These are phyloP conservation scores for Morinoia aosen DNA, from an alignment of 2,888 invertebrate genomes.

Conservation along the genomic window DNA sequence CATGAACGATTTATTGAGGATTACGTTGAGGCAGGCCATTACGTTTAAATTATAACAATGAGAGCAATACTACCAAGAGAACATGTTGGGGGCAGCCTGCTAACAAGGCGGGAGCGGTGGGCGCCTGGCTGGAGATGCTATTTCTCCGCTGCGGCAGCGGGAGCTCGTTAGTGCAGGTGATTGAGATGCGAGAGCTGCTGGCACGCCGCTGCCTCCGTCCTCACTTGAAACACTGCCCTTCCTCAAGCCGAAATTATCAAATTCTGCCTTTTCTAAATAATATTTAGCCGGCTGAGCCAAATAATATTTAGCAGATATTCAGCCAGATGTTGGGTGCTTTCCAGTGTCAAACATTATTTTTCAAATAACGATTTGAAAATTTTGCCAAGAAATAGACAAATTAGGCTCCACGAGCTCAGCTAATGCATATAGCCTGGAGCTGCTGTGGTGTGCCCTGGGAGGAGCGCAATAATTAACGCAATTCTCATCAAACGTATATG, in stretches of 20 bases:
- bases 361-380: too few species aligned
- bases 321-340: too few species aligned
- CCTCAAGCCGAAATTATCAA: too few species aligned
- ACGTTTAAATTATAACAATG: neutral
- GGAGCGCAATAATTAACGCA: neutral
- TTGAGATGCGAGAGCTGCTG: neutral
- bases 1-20: neutral
- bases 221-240: neutral
- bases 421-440: too few species aligned
- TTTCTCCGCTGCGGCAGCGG: neutral
- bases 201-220: neutral
- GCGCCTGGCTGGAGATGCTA: neutral
- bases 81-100: neutral
- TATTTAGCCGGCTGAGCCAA: too few species aligned
- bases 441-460: neutral
- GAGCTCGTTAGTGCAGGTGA: neutral
- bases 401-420: too few species aligned
- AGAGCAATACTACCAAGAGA: constrained; percentile 1
- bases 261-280: too few species aligned
- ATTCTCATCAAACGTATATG: neutral
- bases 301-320: too few species aligned
- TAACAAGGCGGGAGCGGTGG: neutral
- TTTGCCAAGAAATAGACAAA: too few species aligned
- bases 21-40: neutral
- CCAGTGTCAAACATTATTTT: too few species aligned